Conservation (phyloP, 2,888 invertebrate genomes). For the Koerneria pararmatus region DNA sequence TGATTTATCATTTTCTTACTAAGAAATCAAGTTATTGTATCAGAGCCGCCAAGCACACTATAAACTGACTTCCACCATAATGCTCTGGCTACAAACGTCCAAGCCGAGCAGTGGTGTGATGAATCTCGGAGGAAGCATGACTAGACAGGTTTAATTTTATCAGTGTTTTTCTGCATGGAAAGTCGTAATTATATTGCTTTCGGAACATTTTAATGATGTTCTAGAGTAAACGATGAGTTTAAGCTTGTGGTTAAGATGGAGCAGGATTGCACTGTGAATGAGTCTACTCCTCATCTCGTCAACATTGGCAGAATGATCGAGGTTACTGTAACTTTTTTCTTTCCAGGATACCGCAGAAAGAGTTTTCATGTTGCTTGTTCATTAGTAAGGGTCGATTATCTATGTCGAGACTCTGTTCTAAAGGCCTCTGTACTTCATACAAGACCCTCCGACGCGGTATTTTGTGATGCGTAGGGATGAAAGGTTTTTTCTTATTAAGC, state of each 20-base stretch:
- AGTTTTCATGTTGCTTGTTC: neutral
- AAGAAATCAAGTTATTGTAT: constrained; percentile 10
- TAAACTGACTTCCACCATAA: constrained; percentile 95
- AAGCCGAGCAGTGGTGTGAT: constrained; percentile 90
- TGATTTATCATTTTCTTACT: neutral
- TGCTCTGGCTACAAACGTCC: constrained; percentile 93
- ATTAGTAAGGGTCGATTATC: neutral
- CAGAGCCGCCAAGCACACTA: constrained; percentile 65
- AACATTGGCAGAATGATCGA: constrained; percentile 98
- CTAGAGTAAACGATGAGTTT: neutral
- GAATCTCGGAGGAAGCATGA: constrained; percentile 96
- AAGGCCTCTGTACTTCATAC: too few species aligned
- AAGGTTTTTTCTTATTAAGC: too few species aligned
- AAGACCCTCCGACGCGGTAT: too few species aligned
- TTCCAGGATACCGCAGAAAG: too few species aligned
- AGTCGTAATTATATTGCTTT: constrained; percentile 6
- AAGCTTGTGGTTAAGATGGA: constrained; percentile 79
- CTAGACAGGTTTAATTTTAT: constrained; percentile 75
- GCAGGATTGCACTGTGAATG: constrained; percentile 82
- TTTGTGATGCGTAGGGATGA: too few species aligned
- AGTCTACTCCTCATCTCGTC: constrained; percentile 91
- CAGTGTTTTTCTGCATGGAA: neutral
- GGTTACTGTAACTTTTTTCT: constrained; percentile 59
- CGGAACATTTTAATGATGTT: neutral
- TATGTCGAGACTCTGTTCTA: too few species aligned